Evolutionary conservation across 2,113 vertebrate species (phyloP).

Genomic region (Tychaedon coryphoeus): DNA sequence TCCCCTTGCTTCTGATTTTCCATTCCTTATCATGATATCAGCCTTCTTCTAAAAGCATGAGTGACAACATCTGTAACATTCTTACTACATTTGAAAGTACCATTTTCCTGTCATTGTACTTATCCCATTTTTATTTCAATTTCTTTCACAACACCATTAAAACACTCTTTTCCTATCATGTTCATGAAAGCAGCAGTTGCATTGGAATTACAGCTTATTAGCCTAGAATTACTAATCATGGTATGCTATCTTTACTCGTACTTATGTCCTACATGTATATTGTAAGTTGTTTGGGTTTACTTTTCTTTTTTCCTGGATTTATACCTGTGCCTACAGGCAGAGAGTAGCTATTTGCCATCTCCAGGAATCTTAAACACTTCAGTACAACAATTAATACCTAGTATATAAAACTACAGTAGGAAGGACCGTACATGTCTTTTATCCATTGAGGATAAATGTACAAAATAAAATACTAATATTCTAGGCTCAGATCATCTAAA

Average conservation of each 20-base stretch:
- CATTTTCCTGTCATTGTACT: neutral
- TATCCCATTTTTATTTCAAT: neutral
- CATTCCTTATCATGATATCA: neutral
- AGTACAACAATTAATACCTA: neutral
- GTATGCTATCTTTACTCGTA: neutral
- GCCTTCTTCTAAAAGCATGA: neutral
- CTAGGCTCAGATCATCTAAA: neutral
- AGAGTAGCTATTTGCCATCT: neutral
- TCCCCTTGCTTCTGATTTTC: neutral
- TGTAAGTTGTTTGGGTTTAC: neutral
- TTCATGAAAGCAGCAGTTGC: neutral
- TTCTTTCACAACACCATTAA: neutral
- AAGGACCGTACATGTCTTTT: neutral
- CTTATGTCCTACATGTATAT: neutral
- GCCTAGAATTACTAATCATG: neutral
- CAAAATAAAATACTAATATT: neutral
- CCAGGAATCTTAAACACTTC: neutral
- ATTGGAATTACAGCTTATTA: neutral
- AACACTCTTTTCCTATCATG: neutral
- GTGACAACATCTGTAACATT: neutral
- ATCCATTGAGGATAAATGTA: neutral
- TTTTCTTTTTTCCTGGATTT: neutral
- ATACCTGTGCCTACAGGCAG: neutral
- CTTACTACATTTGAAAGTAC: neutral
- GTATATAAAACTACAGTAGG: neutral